Percentiles rank a stretch among this genome's conserved stretches.
Evolutionary conservation across 2,797 vertebrate genomes (phyloP).

Genomic region (Gymnocypris eckloni): DNA sequence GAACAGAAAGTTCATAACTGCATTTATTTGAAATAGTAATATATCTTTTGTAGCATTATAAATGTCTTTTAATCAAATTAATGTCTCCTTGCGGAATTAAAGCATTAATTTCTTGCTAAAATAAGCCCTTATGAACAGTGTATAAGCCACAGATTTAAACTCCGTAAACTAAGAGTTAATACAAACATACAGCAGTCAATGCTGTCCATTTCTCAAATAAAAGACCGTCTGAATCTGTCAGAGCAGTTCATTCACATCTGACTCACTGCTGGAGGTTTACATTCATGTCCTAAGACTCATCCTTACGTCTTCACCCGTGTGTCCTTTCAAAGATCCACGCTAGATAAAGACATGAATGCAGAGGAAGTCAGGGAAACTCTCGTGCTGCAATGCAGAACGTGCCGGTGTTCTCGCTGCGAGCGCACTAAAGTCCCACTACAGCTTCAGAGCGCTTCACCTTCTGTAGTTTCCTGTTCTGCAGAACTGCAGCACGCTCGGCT

Average conservation of each 20-base stretch:
- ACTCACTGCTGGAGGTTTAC: background rate
- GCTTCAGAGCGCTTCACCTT: slow-evolving; percentile 18
- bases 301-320: background rate
- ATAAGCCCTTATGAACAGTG: background rate
- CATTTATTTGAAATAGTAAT: background rate
- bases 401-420: background rate
- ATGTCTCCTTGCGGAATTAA: background rate
- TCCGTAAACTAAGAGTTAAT: background rate
- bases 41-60: background rate
- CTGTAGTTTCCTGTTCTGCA: slow-evolving; percentile 54
- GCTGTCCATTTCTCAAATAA: background rate
- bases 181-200: too few species aligned
- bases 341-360: background rate
- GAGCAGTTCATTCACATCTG: background rate
- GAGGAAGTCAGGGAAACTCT: background rate
- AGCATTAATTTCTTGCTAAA: background rate
- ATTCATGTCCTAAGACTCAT: too few species aligned
- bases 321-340: background rate
- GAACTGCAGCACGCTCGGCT: slow-evolving; percentile 9
- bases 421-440: background rate
- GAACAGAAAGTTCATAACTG: background rate
- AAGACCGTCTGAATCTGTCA: too few species aligned
- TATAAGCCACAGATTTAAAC: background rate
- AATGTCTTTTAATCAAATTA: background rate
- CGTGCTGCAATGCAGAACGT: slow-evolving; percentile 54